Conservation (phyloP, 2,113 vertebrate species). For the Triplophysa dalaica region DNA sequence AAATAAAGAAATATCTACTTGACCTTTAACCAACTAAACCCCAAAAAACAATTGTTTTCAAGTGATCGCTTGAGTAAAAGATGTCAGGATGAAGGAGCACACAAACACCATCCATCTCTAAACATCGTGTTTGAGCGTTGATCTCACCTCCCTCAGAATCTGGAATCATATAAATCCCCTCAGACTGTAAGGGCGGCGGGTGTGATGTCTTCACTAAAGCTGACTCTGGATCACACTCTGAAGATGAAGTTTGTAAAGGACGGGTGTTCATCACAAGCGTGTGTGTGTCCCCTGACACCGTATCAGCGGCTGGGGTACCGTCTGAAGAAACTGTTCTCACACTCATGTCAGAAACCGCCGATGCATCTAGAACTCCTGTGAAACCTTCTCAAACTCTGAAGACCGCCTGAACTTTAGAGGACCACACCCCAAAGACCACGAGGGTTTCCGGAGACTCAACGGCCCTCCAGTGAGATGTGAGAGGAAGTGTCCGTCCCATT, state of each 20-base stretch:
- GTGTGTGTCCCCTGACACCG: too few species aligned
- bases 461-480: background rate
- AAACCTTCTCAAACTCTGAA: conserved; percentile 5
- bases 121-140: too few species aligned
- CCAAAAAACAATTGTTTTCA: too few species aligned
- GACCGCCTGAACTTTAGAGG: background rate
- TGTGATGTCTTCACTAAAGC: background rate
- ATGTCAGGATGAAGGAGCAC: too few species aligned
- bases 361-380: background rate
- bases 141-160: conserved; percentile 14
- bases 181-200: background rate
- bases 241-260: background rate
- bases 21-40: too few species aligned
- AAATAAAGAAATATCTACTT: too few species aligned
- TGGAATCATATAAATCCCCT: conserved; percentile 17
- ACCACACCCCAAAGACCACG: background rate
- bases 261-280: too few species aligned
- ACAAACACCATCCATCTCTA: too few species aligned
- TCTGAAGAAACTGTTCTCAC: background rate
- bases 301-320: too few species aligned
- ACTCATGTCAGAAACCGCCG: background rate
- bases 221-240: background rate
- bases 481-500: conserved; percentile 41
- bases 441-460: background rate
- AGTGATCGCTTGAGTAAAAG: too few species aligned